Percentiles rank a stretch among this genome's conserved stretches.
These are phyloP conservation scores for Lasioglossum malachurum DNA, from an alignment of 2,888 invertebrate species.

Conservation along the genomic window DNA sequence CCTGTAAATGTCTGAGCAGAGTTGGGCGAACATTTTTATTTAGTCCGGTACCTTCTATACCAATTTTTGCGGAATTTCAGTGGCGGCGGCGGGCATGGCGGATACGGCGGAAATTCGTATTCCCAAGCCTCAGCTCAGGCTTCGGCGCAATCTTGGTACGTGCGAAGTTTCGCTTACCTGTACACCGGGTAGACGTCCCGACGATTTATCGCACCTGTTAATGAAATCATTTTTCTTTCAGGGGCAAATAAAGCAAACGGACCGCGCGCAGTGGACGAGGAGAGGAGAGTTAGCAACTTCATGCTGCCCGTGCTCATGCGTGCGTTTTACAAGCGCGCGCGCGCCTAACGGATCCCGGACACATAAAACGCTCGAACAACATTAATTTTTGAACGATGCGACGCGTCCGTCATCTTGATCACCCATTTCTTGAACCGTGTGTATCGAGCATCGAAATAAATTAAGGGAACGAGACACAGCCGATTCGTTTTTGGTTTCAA, in stretches of 20 bases:
- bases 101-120: slow-evolving; percentile 63
- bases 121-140: slow-evolving; percentile 74
- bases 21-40: too few relatives aligned
- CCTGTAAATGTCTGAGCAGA: too few relatives aligned
- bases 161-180: slow-evolving; percentile 13
- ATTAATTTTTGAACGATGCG: slow-evolving; percentile 17
- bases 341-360: background rate
- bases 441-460: slow-evolving; percentile 31
- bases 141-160: slow-evolving; percentile 67
- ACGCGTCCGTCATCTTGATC: slow-evolving; percentile 28
- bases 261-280: background rate
- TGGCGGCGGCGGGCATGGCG: slow-evolving; percentile 48
- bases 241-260: slow-evolving; percentile 39
- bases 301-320: slow-evolving; percentile 36
- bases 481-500: slow-evolving; percentile 54
- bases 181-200: slow-evolving; percentile 2
- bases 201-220: background rate
- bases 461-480: slow-evolving; percentile 22
- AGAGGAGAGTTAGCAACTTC: background rate
- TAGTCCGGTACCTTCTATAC: background rate
- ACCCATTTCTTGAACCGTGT: slow-evolving; percentile 39
- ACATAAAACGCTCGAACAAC: slow-evolving; percentile 6
- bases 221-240: slow-evolving; percentile 30
- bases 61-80: background rate
- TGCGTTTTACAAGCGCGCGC: background rate